phyloP scores from a whole-genome alignment of 2,797 vertebrate genomes.

The Cygnus olor region DNA sequence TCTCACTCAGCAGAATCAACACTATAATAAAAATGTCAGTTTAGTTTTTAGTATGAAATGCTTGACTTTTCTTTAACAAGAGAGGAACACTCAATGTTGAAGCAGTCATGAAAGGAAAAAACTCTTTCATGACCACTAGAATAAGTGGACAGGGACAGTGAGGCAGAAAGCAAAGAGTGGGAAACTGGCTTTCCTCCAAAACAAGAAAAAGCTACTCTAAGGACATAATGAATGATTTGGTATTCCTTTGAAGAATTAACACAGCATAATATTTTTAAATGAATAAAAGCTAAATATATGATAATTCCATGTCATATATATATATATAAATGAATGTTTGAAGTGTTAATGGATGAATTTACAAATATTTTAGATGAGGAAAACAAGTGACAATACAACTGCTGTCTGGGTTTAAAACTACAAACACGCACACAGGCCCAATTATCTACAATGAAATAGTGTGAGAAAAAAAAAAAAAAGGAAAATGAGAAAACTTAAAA shows the following conservation, averaged over 20 bases:
- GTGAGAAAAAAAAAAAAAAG: not conserved
- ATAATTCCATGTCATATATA: slow-evolving; percentile 14
- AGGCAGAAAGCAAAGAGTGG: slow-evolving; percentile 57
- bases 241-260: slow-evolving; percentile 65
- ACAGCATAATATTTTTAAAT: slow-evolving; percentile 57
- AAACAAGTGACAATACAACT: not conserved
- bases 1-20: slow-evolving; percentile 67
- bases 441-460: not conserved
- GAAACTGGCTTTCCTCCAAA: slow-evolving; percentile 70
- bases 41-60: slow-evolving; percentile 70
- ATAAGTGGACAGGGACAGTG: slow-evolving; percentile 63
- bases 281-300: slow-evolving; percentile 48
- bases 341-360: slow-evolving; percentile 53
- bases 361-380: slow-evolving; percentile 50
- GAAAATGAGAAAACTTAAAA: slow-evolving; percentile 37
- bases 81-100: slow-evolving; percentile 64
- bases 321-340: slow-evolving; percentile 39
- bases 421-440: not conserved
- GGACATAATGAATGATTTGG: slow-evolving; percentile 62
- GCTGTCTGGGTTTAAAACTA: not conserved
- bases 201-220: slow-evolving; percentile 50
- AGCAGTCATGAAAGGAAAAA: slow-evolving; percentile 70
- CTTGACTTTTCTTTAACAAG: slow-evolving; percentile 72
- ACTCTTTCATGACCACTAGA: slow-evolving; percentile 64
- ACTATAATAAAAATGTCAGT: slow-evolving; percentile 72